Evolutionary conservation across 2,113 vertebrate species (phyloP).

Genomic region (Oreochromis niloticus): DNA sequence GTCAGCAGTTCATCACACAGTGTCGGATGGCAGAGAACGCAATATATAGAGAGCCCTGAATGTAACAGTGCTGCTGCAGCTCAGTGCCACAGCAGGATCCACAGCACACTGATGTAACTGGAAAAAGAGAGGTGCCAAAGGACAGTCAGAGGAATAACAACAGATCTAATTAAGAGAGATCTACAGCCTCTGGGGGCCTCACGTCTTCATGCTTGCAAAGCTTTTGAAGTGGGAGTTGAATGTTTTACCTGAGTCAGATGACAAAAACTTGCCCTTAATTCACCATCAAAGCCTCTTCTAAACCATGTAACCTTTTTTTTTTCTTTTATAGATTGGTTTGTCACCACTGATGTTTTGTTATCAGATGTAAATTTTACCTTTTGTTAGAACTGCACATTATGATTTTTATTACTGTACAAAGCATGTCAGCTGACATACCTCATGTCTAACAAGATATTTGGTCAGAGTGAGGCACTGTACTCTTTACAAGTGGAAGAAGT

Average conservation of each 20-base stretch:
- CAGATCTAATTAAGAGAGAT: constrained; percentile 1
- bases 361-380: background rate
- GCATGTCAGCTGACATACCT: constrained; percentile 1
- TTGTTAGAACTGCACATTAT: background rate
- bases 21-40: background rate
- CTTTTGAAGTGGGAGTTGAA: background rate
- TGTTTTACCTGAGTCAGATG: background rate
- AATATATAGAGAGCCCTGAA: background rate
- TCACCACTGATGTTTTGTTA: background rate
- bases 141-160: background rate
- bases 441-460: background rate
- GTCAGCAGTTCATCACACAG: background rate
- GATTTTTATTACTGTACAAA: background rate
- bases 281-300: constrained; percentile 55
- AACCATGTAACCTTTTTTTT: background rate
- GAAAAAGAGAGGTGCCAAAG: constrained; percentile 35
- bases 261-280: constrained; percentile 24
- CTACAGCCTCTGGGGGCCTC: background rate
- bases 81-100: background rate
- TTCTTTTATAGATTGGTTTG: constrained; percentile 7
- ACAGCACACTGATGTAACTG: background rate
- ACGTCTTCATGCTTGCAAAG: background rate
- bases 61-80: background rate
- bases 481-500: background rate
- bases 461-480: background rate